A percentile compares a stretch with the other conserved stretches of the same genome.
Conservation (phyloP, 1,140 invertebrate species). For the Bombus superbus region DNA sequence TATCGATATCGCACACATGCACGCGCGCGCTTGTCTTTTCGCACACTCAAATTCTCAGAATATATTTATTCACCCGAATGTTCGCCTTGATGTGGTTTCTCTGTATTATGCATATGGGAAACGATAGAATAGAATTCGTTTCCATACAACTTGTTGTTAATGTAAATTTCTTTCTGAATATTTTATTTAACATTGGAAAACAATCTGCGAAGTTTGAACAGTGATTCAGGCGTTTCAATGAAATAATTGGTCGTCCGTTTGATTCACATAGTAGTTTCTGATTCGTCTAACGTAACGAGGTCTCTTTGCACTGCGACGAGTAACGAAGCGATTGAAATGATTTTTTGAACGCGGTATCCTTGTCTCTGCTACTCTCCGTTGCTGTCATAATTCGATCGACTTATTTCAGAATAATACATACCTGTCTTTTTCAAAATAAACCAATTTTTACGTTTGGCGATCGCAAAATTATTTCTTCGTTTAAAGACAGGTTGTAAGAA, state of each 20-base stretch:
- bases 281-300: slow-evolving; percentile 20
- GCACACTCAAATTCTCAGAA: not conserved
- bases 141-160: not conserved
- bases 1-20: not conserved
- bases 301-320: slow-evolving; percentile 1
- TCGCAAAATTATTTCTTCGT: not conserved
- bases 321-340: slow-evolving; percentile 18
- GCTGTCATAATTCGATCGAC: not conserved
- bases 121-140: not conserved
- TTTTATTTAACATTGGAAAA: not conserved
- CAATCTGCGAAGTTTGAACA: not conserved
- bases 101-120: no score
- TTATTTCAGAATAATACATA: not conserved
- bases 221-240: not conserved
- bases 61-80: not conserved
- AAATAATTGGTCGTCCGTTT: slow-evolving; percentile 4
- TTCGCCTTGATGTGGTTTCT: not conserved
- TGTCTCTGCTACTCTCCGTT: not conserved
- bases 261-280: not conserved
- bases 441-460: not conserved
- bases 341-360: slow-evolving; percentile 1
- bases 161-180: not conserved
- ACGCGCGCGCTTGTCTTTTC: not conserved
- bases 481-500: not conserved
- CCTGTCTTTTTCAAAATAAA: no score